These are phyloP conservation scores for Trogon surrucura DNA, from an alignment of 2,113 vertebrate species.

Conservation along the genomic window DNA sequence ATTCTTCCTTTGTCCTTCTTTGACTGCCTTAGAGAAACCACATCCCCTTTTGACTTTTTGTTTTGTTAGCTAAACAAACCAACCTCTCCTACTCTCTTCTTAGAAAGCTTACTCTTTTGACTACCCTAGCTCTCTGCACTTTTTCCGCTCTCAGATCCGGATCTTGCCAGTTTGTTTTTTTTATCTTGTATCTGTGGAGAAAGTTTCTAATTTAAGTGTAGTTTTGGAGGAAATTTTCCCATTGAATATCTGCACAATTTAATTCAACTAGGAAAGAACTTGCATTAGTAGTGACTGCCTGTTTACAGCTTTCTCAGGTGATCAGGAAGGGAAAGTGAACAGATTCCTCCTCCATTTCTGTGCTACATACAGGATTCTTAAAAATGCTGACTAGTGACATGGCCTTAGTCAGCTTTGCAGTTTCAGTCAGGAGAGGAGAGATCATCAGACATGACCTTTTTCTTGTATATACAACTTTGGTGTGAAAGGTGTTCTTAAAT, in stretches of 20 bases:
- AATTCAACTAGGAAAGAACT: not conserved
- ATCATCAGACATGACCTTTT: not conserved
- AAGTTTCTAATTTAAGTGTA: not conserved
- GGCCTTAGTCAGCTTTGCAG: not conserved
- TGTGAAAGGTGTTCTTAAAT: not conserved
- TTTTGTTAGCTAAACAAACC: constrained; percentile 8
- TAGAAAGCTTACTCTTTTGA: not conserved
- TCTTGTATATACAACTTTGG: not conserved
- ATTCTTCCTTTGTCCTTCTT: not conserved
- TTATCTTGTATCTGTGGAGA: not conserved
- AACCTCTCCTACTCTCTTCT: not conserved
- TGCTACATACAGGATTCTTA: not conserved
- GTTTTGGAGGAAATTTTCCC: not conserved
- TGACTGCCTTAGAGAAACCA: not conserved
- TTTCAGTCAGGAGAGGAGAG: not conserved
- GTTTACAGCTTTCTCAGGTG: not conserved
- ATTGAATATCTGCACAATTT: not conserved
- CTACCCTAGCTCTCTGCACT: not conserved
- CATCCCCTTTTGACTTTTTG: not conserved
- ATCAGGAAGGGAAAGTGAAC: not conserved
- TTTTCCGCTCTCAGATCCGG: not conserved
- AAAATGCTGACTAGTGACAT: accelerated
- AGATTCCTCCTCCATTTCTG: not conserved
- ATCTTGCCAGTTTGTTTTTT: not conserved
- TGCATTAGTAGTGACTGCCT: not conserved